phyloP scores from a whole-genome alignment of 2,888 invertebrate species.

The Xestia c-nigrum region DNA sequence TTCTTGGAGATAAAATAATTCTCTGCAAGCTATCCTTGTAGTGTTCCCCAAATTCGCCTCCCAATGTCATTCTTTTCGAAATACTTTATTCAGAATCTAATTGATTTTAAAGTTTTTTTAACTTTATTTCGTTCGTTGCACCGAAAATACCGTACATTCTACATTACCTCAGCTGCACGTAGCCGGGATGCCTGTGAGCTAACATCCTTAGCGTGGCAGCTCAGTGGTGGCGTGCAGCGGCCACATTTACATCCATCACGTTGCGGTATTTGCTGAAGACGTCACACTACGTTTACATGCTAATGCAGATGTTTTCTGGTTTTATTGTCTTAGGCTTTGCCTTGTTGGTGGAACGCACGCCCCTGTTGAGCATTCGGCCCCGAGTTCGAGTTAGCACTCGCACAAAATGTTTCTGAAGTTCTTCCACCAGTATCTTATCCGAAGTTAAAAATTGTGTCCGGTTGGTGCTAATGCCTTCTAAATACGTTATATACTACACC shows the following conservation, averaged over 20 bases:
- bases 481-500: neutral
- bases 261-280: slow-evolving; percentile 47
- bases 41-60: slow-evolving; percentile 5
- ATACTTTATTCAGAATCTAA: slow-evolving; percentile 34
- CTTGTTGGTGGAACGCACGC: neutral
- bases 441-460: neutral
- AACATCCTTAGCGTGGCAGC: slow-evolving; percentile 37
- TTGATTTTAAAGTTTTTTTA: slow-evolving; percentile 44
- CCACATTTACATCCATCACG: slow-evolving; percentile 51
- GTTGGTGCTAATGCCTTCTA: neutral
- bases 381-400: too few relatives aligned
- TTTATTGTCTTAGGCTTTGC: slow-evolving; percentile 16
- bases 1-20: neutral
- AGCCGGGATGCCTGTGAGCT: slow-evolving; percentile 9
- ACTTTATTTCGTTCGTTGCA: slow-evolving; percentile 31
- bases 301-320: slow-evolving; percentile 46
- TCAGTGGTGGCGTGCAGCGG: slow-evolving; percentile 25
- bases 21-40: slow-evolving; percentile 13
- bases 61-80: slow-evolving; percentile 24
- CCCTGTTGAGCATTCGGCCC: neutral
- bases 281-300: slow-evolving; percentile 32
- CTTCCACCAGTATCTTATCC: neutral
- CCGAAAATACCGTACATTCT: slow-evolving; percentile 23
- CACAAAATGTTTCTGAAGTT: neutral
- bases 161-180: slow-evolving; percentile 37